A percentile compares a stretch with the other conserved stretches of the same genome.
Conservation (phyloP, 2,113 vertebrate genomes). For the Galbula dea region DNA sequence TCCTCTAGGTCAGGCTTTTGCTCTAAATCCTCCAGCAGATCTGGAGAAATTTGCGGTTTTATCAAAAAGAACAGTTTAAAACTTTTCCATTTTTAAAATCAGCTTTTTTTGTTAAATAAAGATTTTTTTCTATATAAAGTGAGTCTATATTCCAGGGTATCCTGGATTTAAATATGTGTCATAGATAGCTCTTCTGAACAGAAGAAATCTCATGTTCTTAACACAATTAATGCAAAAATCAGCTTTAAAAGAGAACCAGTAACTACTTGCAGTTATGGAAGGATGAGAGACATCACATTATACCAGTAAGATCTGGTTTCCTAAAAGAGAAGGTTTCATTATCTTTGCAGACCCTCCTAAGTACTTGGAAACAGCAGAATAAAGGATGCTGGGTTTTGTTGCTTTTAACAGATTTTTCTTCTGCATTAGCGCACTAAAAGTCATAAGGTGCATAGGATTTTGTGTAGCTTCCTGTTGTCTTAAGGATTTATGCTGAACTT, state of each 20-base stretch:
- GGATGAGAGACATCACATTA: not conserved
- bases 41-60: not conserved
- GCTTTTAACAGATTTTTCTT: not conserved
- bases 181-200: not conserved
- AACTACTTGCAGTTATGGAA: not conserved
- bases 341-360: not conserved
- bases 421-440: rapidly evolving
- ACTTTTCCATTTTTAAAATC: not conserved
- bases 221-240: not conserved
- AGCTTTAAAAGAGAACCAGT: not conserved
- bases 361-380: not conserved
- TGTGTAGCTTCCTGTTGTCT: not conserved
- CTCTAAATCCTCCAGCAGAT: not conserved
- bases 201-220: not conserved
- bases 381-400: not conserved
- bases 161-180: not conserved
- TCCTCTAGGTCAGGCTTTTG: not conserved
- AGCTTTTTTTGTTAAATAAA: not conserved
- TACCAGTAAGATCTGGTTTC: not conserved
- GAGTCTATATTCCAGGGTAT: not conserved
- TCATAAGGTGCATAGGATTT: not conserved
- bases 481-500: not conserved
- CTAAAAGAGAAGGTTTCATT: not conserved
- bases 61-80: not conserved
- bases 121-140: not conserved